Conservation (phyloP, 2,797 vertebrate genomes). For the Danionella dracula region DNA sequence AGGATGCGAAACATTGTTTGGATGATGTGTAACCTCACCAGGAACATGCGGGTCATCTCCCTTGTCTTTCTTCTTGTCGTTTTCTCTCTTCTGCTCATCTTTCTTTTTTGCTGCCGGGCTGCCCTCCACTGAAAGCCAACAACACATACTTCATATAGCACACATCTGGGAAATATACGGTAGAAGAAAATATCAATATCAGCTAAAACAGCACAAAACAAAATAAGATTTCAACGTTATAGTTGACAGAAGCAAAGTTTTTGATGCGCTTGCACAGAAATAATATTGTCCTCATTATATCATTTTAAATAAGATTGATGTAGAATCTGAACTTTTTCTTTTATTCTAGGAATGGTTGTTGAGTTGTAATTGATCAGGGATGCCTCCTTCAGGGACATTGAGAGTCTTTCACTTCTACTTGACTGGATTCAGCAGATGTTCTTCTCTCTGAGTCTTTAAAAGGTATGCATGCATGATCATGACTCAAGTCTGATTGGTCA, state of each 20-base stretch:
- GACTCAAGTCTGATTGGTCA: slow-evolving; percentile 29
- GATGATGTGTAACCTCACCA: slow-evolving; percentile 1
- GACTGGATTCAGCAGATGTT: slow-evolving; percentile 22
- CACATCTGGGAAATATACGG: neutral
- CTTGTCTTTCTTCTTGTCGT: slow-evolving; percentile 38
- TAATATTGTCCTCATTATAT: no score
- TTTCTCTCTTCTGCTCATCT: slow-evolving; percentile 2
- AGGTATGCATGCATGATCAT: slow-evolving; percentile 6
- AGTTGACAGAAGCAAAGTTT: neutral
- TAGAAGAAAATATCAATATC: neutral
- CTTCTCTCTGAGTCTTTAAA: neutral
- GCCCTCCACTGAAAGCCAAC: slow-evolving; percentile 6
- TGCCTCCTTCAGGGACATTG: slow-evolving; percentile 6
- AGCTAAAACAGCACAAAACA: neutral
- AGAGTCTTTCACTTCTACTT: neutral
- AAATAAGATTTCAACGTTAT: neutral
- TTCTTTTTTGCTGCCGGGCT: slow-evolving; percentile 17
- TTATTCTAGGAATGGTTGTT: neutral
- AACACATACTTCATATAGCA: neutral
- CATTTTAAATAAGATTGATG: neutral
- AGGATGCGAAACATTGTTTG: neutral
- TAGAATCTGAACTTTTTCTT: neutral
- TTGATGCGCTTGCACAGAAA: no score
- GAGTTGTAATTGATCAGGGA: slow-evolving; percentile 8
- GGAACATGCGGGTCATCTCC: slow-evolving; percentile 6